A percentile compares a stretch with the other conserved stretches of the same genome.
phyloP scores from a whole-genome alignment of 1,140 invertebrate genomes.

The Euwallacea fornicatus region DNA sequence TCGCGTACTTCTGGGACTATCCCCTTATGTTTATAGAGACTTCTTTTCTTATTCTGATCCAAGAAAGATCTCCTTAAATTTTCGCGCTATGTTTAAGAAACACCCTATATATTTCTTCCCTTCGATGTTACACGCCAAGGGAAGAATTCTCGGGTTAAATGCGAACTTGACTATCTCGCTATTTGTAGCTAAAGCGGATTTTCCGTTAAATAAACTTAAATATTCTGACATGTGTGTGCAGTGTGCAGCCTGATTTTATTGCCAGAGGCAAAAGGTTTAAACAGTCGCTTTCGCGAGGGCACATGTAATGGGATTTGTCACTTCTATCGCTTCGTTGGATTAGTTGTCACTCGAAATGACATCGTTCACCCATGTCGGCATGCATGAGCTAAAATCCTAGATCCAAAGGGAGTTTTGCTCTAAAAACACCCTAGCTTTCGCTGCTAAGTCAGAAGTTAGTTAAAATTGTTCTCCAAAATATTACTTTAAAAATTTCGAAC shows the following conservation, averaged over 20 bases:
- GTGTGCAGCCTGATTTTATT: conserved; percentile 12
- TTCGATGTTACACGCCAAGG: neutral
- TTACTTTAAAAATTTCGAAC: too few species aligned
- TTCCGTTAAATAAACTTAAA: conserved; percentile 29
- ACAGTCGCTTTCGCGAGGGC: conserved; percentile 4
- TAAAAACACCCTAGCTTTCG: neutral
- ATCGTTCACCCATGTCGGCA: neutral
- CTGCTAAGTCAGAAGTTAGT: neutral
- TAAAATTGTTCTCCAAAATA: too few species aligned
- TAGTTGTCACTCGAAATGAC: neutral
- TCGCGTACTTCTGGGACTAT: too few species aligned
- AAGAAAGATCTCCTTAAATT: too few species aligned
- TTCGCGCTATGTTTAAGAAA: too few species aligned
- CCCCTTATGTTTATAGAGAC: too few species aligned
- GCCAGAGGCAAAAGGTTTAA: conserved; percentile 11
- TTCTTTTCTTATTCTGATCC: too few species aligned
- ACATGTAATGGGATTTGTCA: conserved; percentile 17
- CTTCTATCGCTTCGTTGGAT: neutral
- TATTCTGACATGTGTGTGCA: conserved; percentile 15
- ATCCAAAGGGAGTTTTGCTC: neutral
- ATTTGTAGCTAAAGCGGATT: conserved; percentile 18
- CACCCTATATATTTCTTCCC: too few species aligned
- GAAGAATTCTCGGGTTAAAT: neutral
- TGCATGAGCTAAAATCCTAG: neutral
- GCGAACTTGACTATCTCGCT: conserved; percentile 4